Evolutionary conservation across 2,888 invertebrate species (phyloP).

Genomic region (Tenthredo livida): DNA sequence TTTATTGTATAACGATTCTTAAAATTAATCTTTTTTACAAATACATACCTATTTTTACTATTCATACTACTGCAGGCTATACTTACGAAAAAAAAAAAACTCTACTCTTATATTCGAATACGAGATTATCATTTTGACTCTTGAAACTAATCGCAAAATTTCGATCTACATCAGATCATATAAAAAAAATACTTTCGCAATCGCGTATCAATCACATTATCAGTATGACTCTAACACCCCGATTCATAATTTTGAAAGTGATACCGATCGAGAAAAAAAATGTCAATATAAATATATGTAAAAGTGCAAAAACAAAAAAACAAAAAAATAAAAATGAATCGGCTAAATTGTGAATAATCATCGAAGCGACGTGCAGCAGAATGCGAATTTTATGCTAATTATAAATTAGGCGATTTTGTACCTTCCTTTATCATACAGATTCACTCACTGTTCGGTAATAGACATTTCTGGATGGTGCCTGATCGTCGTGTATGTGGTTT

Average conservation of each 20-base stretch:
- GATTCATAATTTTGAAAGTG: not conserved
- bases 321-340: not conserved
- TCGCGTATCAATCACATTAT: not conserved
- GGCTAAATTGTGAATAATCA: not conserved
- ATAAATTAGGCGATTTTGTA: not conserved
- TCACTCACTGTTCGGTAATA: not conserved
- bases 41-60: not conserved
- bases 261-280: not conserved
- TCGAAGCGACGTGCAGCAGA: not conserved
- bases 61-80: not conserved
- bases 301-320: not conserved
- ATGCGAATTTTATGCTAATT: not conserved
- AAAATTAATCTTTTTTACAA: conserved; percentile 24
- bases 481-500: not conserved
- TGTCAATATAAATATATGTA: not conserved
- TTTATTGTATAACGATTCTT: not conserved
- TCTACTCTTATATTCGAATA: not conserved
- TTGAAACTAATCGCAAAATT: not conserved
- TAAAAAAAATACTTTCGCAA: not conserved
- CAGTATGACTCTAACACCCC: not conserved
- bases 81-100: not conserved
- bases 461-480: not conserved
- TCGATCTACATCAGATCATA: conserved; percentile 5
- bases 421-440: not conserved
- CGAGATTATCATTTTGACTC: not conserved